Base-by-base conservation (phyloP, 2,888 invertebrate species). In the Cyrtodaria siliqua region DNA sequence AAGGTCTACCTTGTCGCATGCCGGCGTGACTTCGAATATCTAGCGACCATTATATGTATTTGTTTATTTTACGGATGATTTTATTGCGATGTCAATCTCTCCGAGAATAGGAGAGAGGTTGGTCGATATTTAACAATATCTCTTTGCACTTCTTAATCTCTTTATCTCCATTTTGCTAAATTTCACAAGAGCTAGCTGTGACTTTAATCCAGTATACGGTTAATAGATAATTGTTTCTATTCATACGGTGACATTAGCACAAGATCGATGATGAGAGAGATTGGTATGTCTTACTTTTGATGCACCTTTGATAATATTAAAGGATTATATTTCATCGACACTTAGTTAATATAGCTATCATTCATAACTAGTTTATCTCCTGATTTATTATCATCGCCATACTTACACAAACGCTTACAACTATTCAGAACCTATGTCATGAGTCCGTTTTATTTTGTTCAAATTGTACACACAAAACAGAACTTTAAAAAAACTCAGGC, bases 121-220 rank as follows among this genome's bases (percentile, higher is more conserved):
- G 66, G 73, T 79, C 79, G 59, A 77, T 77, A 63, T 20, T 60
- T 40, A 26, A 63, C 59, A 52, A 40, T 38, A 74, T 61, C 55
- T 52, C 50, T 68, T 55, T 70, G 63, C 68, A 67, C 63, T 59
- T 72, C 50, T 59, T 63, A 71, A 75, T 72, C 75, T 56, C 55
- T 64, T 79, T 79, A 72, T 72, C 72, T 44, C 62, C 40, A 60
- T 63, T 67, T 56, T 63, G 23, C 42, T 29, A 59, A 53, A 59
- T 38, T 68, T 70, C 59, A 70, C 57, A 53, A 49, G 57, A 38
- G 23, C 47, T 26, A 72, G 66, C 69, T 73, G 73, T 78, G 69
- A 72, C 66, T 38, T 33, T 73, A 64, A 78, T 78, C 73, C 63
- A 60, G 44, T 71, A 61, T 52, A 53, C 12, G 62, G 56, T 29